Conservation (phyloP, 2,888 invertebrate genomes). For the Plagiodera versicolora region DNA sequence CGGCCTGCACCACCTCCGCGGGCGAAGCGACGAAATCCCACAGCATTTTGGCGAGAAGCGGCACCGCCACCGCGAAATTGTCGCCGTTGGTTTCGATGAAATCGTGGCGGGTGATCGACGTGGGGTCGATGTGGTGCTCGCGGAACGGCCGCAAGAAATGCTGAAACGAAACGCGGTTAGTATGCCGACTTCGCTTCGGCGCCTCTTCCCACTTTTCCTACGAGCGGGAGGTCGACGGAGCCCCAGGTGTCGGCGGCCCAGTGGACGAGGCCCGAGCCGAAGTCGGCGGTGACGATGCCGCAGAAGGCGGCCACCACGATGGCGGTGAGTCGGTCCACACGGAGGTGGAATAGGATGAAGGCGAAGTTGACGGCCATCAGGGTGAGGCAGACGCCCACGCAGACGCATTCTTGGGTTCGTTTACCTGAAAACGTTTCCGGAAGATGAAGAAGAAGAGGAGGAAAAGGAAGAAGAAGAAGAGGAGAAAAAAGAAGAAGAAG, state of each 20-base stretch:
- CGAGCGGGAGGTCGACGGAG: conserved; percentile 86
- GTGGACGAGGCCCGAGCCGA: conserved; percentile 93
- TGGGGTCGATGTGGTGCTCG: conserved; percentile 98
- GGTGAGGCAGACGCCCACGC: conserved; percentile 81
- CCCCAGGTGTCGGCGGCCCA: conserved; percentile 99
- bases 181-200: too few relatives aligned
- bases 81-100: conserved; percentile 99
- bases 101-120: conserved; percentile 97
- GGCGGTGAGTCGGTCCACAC: conserved; percentile 69
- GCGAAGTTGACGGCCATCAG: conserved; percentile 80
- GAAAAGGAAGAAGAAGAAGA: too few relatives aligned
- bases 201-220: conserved; percentile 90
- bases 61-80: conserved; percentile 93
- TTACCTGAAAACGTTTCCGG: conserved; percentile 68
- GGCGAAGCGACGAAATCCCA: conserved; percentile 79
- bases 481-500: too few relatives aligned
- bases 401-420: conserved; percentile 89
- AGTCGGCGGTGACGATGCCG: conserved; percentile 95
- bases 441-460: too few relatives aligned
- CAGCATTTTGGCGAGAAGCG: conserved; percentile 79
- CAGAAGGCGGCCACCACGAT: conserved; percentile 81
- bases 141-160: conserved; percentile 96
- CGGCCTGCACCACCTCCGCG: conserved; percentile 70
- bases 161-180: conserved; percentile 58
- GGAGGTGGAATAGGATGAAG: conserved; percentile 71